Conservation (phyloP, 1,140 invertebrate genomes). For the Drosophila aff. region DNA sequence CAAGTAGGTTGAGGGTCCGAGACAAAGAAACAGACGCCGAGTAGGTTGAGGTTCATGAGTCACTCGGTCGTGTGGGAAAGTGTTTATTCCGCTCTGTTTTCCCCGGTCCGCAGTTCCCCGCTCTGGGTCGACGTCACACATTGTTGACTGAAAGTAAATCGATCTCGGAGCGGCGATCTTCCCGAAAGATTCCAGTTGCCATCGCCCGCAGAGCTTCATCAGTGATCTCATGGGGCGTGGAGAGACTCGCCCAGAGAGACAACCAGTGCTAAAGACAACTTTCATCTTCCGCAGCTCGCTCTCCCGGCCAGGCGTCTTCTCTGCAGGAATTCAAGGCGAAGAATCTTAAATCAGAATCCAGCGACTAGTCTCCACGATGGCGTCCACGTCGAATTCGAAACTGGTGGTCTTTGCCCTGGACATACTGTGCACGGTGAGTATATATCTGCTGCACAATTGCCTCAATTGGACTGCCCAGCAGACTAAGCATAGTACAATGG, state of each 20-base stretch:
- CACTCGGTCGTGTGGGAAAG: slow-evolving; percentile 23
- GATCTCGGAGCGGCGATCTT: slow-evolving; percentile 9
- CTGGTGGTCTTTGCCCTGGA: slow-evolving; percentile 64
- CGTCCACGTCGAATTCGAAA: slow-evolving; percentile 70
- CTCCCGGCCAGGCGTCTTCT: slow-evolving; percentile 15
- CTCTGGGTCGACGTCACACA: background rate
- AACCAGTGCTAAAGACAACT: slow-evolving; percentile 32
- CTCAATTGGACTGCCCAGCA: slow-evolving; percentile 19
- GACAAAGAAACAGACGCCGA: background rate
- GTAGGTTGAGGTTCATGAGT: slow-evolving; percentile 19
- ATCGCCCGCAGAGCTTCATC: background rate
- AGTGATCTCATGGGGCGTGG: slow-evolving; percentile 24
- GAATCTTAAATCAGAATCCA: slow-evolving; percentile 5
- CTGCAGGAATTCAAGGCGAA: slow-evolving; percentile 32
- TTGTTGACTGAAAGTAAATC: slow-evolving; percentile 8
- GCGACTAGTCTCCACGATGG: slow-evolving; percentile 37
- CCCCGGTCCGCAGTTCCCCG: background rate
- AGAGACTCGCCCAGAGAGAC: background rate
- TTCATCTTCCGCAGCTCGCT: slow-evolving; percentile 32
- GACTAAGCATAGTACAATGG: slow-evolving; percentile 10
- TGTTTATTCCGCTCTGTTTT: background rate
- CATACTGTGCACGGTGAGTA: slow-evolving; percentile 71
- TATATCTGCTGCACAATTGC: slow-evolving; percentile 22
- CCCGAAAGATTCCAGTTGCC: background rate
- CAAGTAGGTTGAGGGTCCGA: slow-evolving; percentile 7